These are phyloP conservation scores for Octopus bimaculoides DNA, from an alignment of 1,140 invertebrate species.

Conservation along the genomic window DNA sequence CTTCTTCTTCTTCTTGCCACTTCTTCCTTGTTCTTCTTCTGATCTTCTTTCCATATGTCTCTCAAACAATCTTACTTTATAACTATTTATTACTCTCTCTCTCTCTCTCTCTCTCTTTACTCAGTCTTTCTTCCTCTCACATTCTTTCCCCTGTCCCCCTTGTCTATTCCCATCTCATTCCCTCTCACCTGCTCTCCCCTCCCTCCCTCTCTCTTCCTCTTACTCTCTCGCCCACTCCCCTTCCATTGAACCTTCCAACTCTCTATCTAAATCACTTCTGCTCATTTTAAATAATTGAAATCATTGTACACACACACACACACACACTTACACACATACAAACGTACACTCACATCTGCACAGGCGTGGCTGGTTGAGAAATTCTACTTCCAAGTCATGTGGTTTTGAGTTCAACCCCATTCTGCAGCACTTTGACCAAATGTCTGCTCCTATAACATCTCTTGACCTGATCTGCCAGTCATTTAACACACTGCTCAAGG, in stretches of 20 bases:
- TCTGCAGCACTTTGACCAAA: too few species aligned
- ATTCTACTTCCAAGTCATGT: too few species aligned
- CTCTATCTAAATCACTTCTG: background rate
- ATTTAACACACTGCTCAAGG: too few species aligned
- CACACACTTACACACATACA: too few species aligned
- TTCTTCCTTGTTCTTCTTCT: conserved; percentile 2
- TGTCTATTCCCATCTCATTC: background rate
- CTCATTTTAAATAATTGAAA: too few species aligned
- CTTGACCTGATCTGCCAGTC: too few species aligned
- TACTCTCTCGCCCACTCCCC: conserved; percentile 1
- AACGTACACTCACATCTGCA: too few species aligned
- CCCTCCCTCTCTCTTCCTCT: conserved; percentile 4
- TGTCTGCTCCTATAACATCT: too few species aligned
- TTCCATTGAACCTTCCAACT: background rate
- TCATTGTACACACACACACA: too few species aligned
- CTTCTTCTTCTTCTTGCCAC: background rate
- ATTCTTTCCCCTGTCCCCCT: background rate
- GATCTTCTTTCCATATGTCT: background rate
- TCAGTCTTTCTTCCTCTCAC: background rate
- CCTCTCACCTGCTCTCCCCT: too few species aligned
- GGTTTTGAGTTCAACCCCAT: too few species aligned
- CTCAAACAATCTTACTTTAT: background rate
- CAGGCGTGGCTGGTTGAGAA: too few species aligned
- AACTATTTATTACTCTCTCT: background rate
- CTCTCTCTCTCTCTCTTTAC: background rate